Evolutionary conservation across 37 sponge, comb jelly and placozoan genomes (phyloP).

Genomic region (Crambe crambe): DNA sequence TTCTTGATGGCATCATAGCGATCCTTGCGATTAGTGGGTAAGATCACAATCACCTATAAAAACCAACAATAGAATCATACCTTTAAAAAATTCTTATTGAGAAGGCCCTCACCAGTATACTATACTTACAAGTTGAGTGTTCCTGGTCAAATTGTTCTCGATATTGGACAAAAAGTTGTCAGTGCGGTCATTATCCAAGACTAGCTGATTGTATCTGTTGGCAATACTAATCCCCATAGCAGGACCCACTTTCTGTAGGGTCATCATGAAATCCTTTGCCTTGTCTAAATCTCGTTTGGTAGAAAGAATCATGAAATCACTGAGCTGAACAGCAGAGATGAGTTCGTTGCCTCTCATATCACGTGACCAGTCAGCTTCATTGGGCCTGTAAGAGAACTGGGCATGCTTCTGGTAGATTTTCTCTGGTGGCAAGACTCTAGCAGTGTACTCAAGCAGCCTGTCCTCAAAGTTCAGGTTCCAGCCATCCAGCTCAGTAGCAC

Average conservation of each 20-base stretch:
- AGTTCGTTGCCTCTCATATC: slow-evolving; percentile 77
- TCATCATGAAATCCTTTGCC: slow-evolving; percentile 69
- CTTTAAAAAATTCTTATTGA: no score
- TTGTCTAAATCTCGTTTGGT: slow-evolving; percentile 53
- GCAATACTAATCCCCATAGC: slow-evolving; percentile 78
- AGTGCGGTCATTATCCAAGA: slow-evolving; percentile 73
- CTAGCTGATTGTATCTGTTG: slow-evolving; percentile 27
- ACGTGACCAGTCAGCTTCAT: slow-evolving; percentile 75
- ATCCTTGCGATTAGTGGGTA: slow-evolving; percentile 89
- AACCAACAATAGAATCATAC: no score
- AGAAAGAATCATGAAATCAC: slow-evolving; percentile 63
- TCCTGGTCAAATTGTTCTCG: slow-evolving; percentile 4
- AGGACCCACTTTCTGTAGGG: slow-evolving; percentile 71
- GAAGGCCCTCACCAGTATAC: no score
- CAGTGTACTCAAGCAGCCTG: slow-evolving; percentile 31
- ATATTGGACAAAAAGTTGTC: slow-evolving; percentile 71
- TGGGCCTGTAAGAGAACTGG: slow-evolving; percentile 46
- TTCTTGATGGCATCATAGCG: slow-evolving; percentile 97
- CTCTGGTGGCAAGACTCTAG: slow-evolving; percentile 67
- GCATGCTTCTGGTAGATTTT: slow-evolving; percentile 37
- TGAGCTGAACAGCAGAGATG: slow-evolving; percentile 41
- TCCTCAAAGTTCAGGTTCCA: slow-evolving; percentile 80
- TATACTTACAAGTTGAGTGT: slow-evolving; percentile 52
- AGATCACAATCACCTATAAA: slow-evolving; percentile 69
- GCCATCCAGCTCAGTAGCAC: slow-evolving; percentile 28